These are phyloP conservation scores for Tenthredo distinguenda DNA, from an alignment of 2,888 invertebrate species.

Conservation along the genomic window DNA sequence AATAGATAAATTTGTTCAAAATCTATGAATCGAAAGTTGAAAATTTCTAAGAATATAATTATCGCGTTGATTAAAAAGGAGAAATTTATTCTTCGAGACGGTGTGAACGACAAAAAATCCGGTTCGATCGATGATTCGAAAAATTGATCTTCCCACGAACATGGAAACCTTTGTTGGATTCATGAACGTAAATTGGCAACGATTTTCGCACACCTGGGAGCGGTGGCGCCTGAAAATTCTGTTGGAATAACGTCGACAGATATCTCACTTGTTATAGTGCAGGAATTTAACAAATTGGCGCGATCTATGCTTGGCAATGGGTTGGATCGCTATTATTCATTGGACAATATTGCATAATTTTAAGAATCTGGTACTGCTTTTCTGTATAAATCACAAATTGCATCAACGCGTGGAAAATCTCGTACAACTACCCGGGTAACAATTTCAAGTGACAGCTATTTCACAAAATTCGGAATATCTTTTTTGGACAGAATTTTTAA, in stretches of 20 bases:
- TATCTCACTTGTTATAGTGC: slow-evolving; percentile 24
- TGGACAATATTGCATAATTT: not conserved
- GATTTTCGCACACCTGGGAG: slow-evolving; percentile 26
- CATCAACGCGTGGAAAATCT: not conserved
- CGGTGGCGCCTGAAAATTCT: slow-evolving; percentile 46
- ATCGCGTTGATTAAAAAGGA: not conserved
- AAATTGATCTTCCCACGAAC: not conserved
- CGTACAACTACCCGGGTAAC: not conserved
- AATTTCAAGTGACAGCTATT: too few relatives aligned
- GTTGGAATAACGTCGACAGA: slow-evolving; percentile 23
- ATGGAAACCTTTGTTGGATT: slow-evolving; percentile 29
- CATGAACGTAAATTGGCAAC: slow-evolving; percentile 35
- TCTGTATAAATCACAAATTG: not conserved
- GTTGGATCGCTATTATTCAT: slow-evolving; percentile 33
- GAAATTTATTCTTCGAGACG: not conserved
- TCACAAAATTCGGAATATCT: too few relatives aligned
- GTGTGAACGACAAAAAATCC: not conserved
- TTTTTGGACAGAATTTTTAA: not conserved
- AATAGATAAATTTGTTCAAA: not conserved
- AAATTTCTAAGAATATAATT: not conserved
- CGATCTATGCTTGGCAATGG: slow-evolving; percentile 35
- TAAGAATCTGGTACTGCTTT: not conserved
- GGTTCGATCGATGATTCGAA: not conserved
- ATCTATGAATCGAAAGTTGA: not conserved
- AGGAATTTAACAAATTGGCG: slow-evolving; percentile 45